Evolutionary conservation across 2,888 invertebrate species (phyloP).

Genomic region (Gnatocerus cornutus): DNA sequence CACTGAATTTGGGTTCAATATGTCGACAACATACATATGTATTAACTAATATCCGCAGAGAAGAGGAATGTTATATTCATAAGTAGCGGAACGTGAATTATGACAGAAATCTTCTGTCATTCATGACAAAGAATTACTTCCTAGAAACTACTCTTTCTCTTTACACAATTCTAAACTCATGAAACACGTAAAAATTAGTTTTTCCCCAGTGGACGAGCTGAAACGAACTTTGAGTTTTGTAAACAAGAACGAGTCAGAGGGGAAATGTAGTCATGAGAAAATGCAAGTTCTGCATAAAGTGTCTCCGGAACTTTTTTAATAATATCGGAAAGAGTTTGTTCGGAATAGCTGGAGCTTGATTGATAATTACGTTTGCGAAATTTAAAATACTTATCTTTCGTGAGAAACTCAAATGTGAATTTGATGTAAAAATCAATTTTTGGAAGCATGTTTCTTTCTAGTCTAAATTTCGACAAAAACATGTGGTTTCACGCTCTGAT

Average conservation of each 20-base stretch:
- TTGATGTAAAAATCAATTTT: neutral
- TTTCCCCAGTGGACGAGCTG: neutral
- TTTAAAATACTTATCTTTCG: neutral
- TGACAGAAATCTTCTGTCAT: slow-evolving; percentile 18
- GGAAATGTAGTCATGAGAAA: neutral
- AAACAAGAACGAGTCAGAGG: neutral
- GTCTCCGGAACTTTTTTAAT: neutral
- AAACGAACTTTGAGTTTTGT: neutral
- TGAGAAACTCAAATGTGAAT: neutral
- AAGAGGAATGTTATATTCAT: slow-evolving; percentile 34
- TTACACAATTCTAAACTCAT: no score
- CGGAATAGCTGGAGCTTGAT: neutral
- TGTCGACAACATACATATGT: slow-evolving; percentile 44
- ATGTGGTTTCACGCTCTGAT: no score
- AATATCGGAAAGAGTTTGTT: neutral
- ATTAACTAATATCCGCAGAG: slow-evolving; percentile 39
- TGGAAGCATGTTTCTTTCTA: no score
- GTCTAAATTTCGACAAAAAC: no score
- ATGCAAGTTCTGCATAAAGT: neutral
- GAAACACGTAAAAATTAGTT: no score
- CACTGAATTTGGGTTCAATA: slow-evolving; percentile 42
- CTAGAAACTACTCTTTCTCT: no score
- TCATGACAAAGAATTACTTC: neutral
- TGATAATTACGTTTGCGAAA: neutral
- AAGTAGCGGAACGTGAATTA: slow-evolving; percentile 33